Evolutionary conservation across 2,797 vertebrate genomes (phyloP).

Genomic region (Tympanoctomys barrerae): DNA sequence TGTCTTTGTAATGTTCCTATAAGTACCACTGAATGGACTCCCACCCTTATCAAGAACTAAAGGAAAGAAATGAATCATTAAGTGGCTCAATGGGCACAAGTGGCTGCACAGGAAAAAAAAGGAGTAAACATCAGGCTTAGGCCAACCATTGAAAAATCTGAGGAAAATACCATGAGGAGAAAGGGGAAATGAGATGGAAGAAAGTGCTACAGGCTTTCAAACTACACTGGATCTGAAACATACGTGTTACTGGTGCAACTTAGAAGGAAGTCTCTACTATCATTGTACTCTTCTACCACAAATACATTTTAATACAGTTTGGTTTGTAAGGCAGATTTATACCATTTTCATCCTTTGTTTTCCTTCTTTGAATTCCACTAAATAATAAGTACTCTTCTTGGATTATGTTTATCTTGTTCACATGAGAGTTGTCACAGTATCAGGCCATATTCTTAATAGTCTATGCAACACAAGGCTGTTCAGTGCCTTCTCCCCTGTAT

Average conservation of each 20-base stretch:
- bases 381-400: background rate
- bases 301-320: background rate
- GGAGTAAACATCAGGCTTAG: background rate
- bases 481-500: background rate
- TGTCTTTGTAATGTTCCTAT: background rate
- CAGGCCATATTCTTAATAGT: background rate
- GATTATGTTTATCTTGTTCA: background rate
- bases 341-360: background rate
- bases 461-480: background rate
- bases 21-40: slow-evolving; percentile 26
- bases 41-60: background rate
- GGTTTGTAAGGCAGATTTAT: background rate
- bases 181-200: background rate
- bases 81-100: background rate
- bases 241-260: background rate
- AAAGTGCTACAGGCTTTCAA: background rate
- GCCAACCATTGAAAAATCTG: background rate
- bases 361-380: background rate
- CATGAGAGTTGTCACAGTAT: background rate
- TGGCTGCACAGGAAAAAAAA: background rate
- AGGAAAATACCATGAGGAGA: background rate
- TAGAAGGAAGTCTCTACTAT: background rate
- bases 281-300: background rate
- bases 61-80: slow-evolving; percentile 28
- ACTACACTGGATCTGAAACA: background rate